Evolutionary conservation across 2,797 vertebrate species (phyloP).

Genomic region (Hyperoplus lanceolatus): DNA sequence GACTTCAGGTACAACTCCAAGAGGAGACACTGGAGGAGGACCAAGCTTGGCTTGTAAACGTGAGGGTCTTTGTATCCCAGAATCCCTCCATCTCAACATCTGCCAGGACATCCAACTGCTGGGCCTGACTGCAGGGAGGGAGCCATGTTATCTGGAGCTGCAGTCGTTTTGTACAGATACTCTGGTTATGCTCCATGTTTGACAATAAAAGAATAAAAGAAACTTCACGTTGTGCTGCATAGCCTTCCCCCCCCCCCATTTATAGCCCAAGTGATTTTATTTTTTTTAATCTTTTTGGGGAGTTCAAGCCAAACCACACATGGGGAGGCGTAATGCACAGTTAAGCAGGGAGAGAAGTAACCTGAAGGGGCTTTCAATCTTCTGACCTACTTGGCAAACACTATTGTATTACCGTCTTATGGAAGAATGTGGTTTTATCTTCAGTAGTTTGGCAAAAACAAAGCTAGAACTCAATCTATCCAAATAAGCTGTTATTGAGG

Average conservation of each 20-base stretch:
- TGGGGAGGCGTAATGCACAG: not conserved
- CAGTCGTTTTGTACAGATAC: conserved; percentile 85
- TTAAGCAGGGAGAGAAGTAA: conserved; percentile 4
- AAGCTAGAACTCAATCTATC: too few species aligned
- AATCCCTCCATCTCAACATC: conserved; percentile 46
- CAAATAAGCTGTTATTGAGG: not conserved
- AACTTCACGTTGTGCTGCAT: conserved; percentile 35
- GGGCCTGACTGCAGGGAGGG: conserved; percentile 58
- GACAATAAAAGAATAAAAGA: conserved; percentile 88
- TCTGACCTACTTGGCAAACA: conserved; percentile 28
- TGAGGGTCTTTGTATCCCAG: conserved; percentile 46
- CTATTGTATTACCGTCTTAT: not conserved
- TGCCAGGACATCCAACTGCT: conserved; percentile 72
- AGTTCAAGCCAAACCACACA: conserved; percentile 7
- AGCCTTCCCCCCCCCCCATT: not conserved
- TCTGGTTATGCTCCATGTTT: conserved; percentile 81
- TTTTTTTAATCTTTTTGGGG: conserved; percentile 8
- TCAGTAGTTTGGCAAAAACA: not conserved
- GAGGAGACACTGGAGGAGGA: conserved; percentile 96
- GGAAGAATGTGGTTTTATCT: conserved; percentile 17
- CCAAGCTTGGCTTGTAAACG: conserved; percentile 90
- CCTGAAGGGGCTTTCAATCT: conserved; percentile 15
- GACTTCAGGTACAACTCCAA: conserved; percentile 94
- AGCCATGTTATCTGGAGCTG: conserved; percentile 74
- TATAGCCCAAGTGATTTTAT: not conserved